Evolutionary conservation across 2,113 vertebrate species (phyloP), one percentile per base, ranked within the genome.

Genomic region (Sclerurus mexicanus): DNA sequence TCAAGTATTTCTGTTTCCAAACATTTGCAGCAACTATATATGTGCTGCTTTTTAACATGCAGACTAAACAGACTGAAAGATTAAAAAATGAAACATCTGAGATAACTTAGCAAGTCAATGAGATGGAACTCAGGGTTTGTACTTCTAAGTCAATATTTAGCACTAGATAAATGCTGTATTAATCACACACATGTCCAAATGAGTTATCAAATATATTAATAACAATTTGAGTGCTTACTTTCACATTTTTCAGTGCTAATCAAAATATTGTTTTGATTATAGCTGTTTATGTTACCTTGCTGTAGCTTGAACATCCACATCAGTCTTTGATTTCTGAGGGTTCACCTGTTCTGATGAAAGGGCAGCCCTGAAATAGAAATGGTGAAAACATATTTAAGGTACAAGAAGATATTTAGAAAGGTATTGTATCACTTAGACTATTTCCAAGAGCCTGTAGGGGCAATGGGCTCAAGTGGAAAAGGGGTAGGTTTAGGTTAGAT

Each of bases 241-340:
- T 53, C 33, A 35, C 22, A 55, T 58, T 53, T 56, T 75, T 47
- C 10, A 33, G 7, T 55, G 19, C 22, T 79, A 30, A 56, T 39
- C 19, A 47, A 50, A 68, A 20, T 7, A 20, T 3, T 13, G 7
- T 20, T 50, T 68, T 59, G 49, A 62, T 35, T 78, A 7, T 37
- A 35, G 37, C 19, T 78, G 27, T 27, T 67, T 64, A 30, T 20
- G 12, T 92, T 92, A 96, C 96, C 97, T 94, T 78, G 40, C 18
- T 80, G 46, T 58, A 68, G 46, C 44, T 44, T 79, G 67, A 33
- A 94, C 3, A 0, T 90, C 79, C 52, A 23, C 59, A 42, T 58
- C 31, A 63, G 47, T 33, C 47, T 77, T 92, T 78, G 86, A 50
- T 64, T 90, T 96, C 35, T 81, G 83, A 24, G 75, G 18, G 1